A percentile compares a stretch with the other conserved stretches of the same genome.
Evolutionary conservation across 2,113 vertebrate genomes (phyloP).

Genomic region (Micromys minutus): DNA sequence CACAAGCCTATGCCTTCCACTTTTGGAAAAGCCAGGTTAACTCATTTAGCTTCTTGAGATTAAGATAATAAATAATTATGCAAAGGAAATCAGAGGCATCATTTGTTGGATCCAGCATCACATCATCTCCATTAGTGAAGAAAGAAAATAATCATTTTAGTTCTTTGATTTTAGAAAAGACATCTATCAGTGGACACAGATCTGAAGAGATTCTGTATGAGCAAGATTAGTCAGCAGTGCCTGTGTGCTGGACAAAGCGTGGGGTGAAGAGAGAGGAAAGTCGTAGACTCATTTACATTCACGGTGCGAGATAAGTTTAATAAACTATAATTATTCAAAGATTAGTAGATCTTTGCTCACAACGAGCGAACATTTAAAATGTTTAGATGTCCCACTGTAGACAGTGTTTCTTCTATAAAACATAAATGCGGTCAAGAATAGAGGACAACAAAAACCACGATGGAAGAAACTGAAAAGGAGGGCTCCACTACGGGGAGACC

Average conservation of each 20-base stretch:
- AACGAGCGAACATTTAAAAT: not conserved
- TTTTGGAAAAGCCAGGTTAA: constrained; percentile 33
- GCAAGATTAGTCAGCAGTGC: not conserved
- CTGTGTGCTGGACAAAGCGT: not conserved
- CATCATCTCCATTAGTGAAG: constrained; percentile 34
- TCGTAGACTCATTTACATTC: not conserved
- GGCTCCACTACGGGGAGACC: not conserved
- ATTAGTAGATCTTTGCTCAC: not conserved
- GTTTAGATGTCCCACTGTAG: not conserved
- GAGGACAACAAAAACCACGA: not conserved
- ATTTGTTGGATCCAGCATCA: constrained; percentile 21
- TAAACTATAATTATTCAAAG: not conserved
- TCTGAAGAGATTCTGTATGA: constrained; percentile 55
- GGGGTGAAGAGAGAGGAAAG: not conserved
- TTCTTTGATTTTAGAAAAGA: constrained; percentile 68
- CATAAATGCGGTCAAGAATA: not conserved
- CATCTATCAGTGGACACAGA: constrained; percentile 1
- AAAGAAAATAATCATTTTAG: constrained; percentile 60
- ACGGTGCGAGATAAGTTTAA: constrained; percentile 31
- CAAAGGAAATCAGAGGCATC: constrained; percentile 47
- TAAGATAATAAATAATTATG: constrained; percentile 7
- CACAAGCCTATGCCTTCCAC: not conserved
- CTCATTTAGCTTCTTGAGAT: constrained; percentile 44
- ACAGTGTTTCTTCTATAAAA: not conserved
- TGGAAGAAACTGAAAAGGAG: not conserved